Conservation (phyloP, 1,140 invertebrate species). For the Tenebrio molitor region DNA sequence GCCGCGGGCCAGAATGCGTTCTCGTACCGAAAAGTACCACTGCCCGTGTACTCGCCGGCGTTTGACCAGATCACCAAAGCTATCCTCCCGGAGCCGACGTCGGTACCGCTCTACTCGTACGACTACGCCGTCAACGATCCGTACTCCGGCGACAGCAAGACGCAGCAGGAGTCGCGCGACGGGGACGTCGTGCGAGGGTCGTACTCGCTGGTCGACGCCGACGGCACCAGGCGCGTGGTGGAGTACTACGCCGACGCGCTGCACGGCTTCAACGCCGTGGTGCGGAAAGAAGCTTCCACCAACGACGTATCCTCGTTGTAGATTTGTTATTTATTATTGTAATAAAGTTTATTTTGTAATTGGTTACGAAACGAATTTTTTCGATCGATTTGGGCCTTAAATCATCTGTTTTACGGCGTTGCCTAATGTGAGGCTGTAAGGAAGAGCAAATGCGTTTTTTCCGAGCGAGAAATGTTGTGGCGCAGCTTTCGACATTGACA, state of each 20-base stretch:
- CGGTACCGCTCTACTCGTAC: conserved; percentile 64
- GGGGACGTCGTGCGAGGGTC: conserved; percentile 75
- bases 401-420: neutral
- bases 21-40: neutral
- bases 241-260: conserved; percentile 57
- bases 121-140: conserved; percentile 70
- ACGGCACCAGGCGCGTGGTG: conserved; percentile 68
- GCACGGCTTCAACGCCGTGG: conserved; percentile 62
- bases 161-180: conserved; percentile 69
- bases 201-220: conserved; percentile 66
- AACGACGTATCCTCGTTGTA: no score
- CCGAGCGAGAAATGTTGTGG: neutral
- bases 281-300: conserved; percentile 25
- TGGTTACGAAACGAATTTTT: conserved; percentile 34
- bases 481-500: conserved; percentile 24
- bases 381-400: neutral
- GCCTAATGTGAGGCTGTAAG: conserved; percentile 1
- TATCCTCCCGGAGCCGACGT: neutral
- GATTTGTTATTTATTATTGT: neutral
- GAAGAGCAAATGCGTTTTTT: conserved; percentile 14
- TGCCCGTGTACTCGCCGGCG: neutral
- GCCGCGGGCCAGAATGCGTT: no score
- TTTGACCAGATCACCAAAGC: neutral
- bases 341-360: conserved; percentile 35
- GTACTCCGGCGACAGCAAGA: conserved; percentile 71